Conservation (phyloP, 30 jellyfish, hydroid and myxozoan species). For the Pelagia noctiluca region DNA sequence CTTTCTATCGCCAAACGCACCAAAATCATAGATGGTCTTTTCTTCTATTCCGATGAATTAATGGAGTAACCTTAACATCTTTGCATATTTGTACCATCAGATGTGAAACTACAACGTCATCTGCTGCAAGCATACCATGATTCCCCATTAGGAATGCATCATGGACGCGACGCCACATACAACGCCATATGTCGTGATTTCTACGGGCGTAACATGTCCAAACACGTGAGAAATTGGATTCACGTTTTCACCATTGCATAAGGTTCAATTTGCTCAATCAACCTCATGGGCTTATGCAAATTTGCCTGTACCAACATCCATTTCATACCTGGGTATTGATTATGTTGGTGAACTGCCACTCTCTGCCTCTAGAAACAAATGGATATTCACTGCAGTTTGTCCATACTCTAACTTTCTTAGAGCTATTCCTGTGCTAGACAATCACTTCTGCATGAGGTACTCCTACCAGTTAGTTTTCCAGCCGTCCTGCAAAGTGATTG, state of each 20-base stretch:
- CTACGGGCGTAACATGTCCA: slow-evolving; percentile 49
- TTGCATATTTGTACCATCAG: slow-evolving; percentile 38
- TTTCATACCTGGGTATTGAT: slow-evolving; percentile 51
- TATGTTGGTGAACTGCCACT: slow-evolving; percentile 57
- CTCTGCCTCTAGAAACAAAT: slow-evolving; percentile 42
- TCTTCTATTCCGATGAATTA: slow-evolving; percentile 47
- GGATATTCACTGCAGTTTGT: slow-evolving; percentile 58
- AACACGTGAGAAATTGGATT: slow-evolving; percentile 50
- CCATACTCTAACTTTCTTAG: slow-evolving; percentile 51
- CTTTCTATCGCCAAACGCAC: slow-evolving; percentile 22
- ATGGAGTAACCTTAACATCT: slow-evolving; percentile 25
- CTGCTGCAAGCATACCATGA: slow-evolving; percentile 10
- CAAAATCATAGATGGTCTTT: slow-evolving; percentile 46
- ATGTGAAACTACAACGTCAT: slow-evolving; percentile 13
- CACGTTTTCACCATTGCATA: slow-evolving; percentile 50
- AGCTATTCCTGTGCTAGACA: slow-evolving; percentile 59
- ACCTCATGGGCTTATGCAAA: slow-evolving; percentile 64
- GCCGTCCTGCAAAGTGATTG: slow-evolving; percentile 61
- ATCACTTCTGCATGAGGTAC: slow-evolving; percentile 16
- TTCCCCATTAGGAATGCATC: slow-evolving; percentile 20
- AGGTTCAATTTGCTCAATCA: slow-evolving; percentile 30
- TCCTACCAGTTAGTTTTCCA: slow-evolving; percentile 48
- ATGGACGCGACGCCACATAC: slow-evolving; percentile 55
- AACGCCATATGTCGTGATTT: slow-evolving; percentile 50
- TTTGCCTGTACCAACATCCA: slow-evolving; percentile 39